phyloP scores from a whole-genome alignment of 2,113 vertebrate genomes.

The Atlantisia rogersi region DNA sequence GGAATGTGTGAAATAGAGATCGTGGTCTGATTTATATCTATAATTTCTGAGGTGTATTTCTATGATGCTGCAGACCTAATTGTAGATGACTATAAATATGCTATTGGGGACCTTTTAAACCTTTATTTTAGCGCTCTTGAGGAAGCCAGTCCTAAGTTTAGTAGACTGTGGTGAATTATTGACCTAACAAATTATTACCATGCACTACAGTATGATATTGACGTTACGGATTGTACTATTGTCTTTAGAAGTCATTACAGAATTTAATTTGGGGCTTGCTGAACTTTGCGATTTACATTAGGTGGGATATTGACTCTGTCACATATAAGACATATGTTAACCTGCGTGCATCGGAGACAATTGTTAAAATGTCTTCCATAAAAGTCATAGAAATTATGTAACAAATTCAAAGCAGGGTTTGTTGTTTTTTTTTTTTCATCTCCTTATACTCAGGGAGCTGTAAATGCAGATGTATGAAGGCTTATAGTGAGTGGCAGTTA shows the following conservation, averaged over 20 bases:
- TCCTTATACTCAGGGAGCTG: background rate
- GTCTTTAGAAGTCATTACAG: slow-evolving; percentile 18
- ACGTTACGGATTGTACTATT: background rate
- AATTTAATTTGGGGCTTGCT: background rate
- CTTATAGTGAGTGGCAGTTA: background rate
- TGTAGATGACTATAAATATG: slow-evolving; percentile 28
- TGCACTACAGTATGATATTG: background rate
- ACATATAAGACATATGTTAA: background rate
- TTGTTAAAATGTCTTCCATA: background rate
- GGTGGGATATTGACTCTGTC: background rate
- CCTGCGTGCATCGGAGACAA: background rate
- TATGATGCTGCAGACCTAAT: slow-evolving; percentile 28
- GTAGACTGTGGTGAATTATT: slow-evolving; percentile 47
- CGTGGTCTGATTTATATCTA: background rate
- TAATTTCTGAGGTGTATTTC: background rate
- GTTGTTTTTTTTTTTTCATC: accelerated
- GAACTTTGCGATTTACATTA: slow-evolving; percentile 41
- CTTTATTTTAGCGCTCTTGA: background rate
- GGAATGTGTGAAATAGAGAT: slow-evolving; percentile 7
- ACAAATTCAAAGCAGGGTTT: background rate
- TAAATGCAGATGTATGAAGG: background rate
- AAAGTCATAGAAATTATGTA: background rate
- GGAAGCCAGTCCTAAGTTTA: slow-evolving; percentile 10
- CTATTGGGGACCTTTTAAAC: background rate
- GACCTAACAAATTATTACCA: slow-evolving; percentile 24